These are phyloP conservation scores for Hydropotes inermis DNA, from an alignment of 2,113 vertebrate species.

Conservation along the genomic window DNA sequence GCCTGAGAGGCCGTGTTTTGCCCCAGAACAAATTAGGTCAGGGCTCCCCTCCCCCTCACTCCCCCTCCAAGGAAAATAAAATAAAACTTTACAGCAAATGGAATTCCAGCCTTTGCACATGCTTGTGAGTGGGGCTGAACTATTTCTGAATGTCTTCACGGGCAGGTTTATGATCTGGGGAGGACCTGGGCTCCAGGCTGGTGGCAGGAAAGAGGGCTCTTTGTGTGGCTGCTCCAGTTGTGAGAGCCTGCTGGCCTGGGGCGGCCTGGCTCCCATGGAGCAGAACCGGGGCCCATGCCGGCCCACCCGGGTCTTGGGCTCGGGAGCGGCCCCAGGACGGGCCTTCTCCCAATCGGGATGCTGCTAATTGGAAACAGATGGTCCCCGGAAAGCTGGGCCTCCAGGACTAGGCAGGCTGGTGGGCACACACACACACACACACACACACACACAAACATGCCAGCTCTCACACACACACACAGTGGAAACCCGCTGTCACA, in stretches of 20 bases:
- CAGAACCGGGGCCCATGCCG: slow-evolving; percentile 24
- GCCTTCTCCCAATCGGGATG: slow-evolving; percentile 37
- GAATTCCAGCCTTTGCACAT: slow-evolving; percentile 38
- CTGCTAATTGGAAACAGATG: slow-evolving; percentile 75
- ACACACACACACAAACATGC: not conserved
- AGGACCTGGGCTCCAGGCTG: not conserved
- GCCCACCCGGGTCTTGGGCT: slow-evolving; percentile 46
- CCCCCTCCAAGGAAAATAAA: slow-evolving; percentile 62
- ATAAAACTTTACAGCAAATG: slow-evolving; percentile 51
- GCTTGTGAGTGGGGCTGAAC: not conserved
- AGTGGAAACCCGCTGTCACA: not conserved
- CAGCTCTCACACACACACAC: not conserved
- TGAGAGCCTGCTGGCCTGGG: not conserved
- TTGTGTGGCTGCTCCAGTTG: slow-evolving; percentile 49
- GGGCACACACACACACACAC: not conserved
- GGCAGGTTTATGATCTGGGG: slow-evolving; percentile 40
- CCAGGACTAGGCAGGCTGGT: not conserved
- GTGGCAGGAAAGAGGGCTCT: slow-evolving; percentile 56
- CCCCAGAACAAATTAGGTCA: slow-evolving; percentile 36
- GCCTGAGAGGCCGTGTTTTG: not conserved
- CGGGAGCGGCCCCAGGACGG: slow-evolving; percentile 21
- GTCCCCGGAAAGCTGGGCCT: slow-evolving; percentile 26
- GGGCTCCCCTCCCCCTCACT: not conserved
- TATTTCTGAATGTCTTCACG: not conserved
- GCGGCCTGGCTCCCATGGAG: not conserved